Conservation (phyloP, 2,797 vertebrate species). For the Yasuhikotakia modesta region DNA sequence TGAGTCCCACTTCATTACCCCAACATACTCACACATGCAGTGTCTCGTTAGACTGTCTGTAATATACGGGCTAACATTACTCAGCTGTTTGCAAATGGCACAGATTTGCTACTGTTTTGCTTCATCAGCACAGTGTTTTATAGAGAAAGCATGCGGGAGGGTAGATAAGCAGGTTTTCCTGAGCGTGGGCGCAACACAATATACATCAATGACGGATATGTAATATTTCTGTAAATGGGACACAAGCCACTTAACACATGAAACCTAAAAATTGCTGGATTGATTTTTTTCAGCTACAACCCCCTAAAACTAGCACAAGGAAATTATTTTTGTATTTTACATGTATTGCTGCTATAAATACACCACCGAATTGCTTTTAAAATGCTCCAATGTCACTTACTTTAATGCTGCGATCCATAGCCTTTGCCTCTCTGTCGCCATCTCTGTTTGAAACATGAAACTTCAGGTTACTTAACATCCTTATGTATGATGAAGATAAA, state of each 20-base stretch:
- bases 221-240: background rate
- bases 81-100: constrained; percentile 65
- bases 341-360: background rate
- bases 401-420: too few species aligned
- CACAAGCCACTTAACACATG: background rate
- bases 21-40: constrained; percentile 23
- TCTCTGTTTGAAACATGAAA: too few species aligned
- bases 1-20: constrained; percentile 17
- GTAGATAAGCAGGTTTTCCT: constrained; percentile 55
- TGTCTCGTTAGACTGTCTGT: constrained; percentile 37
- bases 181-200: constrained; percentile 64
- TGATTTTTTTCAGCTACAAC: background rate
- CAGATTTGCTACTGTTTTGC: constrained; percentile 59
- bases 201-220: constrained; percentile 53
- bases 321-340: background rate
- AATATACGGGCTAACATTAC: constrained; percentile 39
- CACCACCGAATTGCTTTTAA: background rate
- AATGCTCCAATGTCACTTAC: background rate
- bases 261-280: background rate
- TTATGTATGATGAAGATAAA: too few species aligned
- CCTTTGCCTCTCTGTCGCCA: too few species aligned
- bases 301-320: background rate
- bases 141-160: constrained; percentile 59
- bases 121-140: constrained; percentile 62
- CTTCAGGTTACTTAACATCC: too few species aligned